phyloP scores from a whole-genome alignment of 30 jellyfish, hydroid and myxozoan genomes.

The Catostylus mosaicus region DNA sequence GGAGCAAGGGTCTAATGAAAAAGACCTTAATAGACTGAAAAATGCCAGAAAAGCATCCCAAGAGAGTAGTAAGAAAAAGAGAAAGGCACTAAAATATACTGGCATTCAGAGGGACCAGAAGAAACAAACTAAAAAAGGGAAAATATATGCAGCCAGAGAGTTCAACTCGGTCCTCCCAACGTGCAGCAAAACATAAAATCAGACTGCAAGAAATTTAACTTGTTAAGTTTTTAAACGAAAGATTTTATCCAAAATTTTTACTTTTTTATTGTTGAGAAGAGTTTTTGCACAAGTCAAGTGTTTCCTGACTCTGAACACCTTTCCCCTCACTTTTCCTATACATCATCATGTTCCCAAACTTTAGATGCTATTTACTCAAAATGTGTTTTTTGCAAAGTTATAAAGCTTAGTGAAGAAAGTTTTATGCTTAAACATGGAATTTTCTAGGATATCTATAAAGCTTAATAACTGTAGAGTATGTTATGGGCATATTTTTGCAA shows the following conservation, averaged over 20 bases:
- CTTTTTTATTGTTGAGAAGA: background rate
- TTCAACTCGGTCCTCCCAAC: background rate
- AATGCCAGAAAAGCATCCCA: background rate
- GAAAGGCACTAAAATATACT: too few species aligned
- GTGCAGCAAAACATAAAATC: background rate
- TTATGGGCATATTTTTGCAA: background rate
- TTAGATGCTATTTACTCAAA: background rate
- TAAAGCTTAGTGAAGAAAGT: background rate
- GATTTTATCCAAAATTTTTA: background rate
- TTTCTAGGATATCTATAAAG: background rate
- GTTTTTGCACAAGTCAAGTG: background rate
- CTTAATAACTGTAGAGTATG: background rate
- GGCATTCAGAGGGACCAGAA: background rate
- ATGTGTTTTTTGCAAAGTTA: background rate
- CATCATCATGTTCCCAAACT: background rate
- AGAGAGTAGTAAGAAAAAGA: background rate
- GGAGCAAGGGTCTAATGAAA: background rate
- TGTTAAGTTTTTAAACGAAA: too few species aligned
- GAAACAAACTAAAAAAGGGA: background rate
- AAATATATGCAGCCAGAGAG: background rate
- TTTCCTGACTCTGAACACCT: background rate
- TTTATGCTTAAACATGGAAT: background rate
- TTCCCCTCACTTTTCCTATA: background rate
- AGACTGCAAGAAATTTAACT: too few species aligned
- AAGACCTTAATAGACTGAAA: background rate